A percentile compares a stretch with the other conserved stretches of the same genome.
phyloP scores from a whole-genome alignment of 2,113 vertebrate genomes.

The Planiliza haematocheilus region DNA sequence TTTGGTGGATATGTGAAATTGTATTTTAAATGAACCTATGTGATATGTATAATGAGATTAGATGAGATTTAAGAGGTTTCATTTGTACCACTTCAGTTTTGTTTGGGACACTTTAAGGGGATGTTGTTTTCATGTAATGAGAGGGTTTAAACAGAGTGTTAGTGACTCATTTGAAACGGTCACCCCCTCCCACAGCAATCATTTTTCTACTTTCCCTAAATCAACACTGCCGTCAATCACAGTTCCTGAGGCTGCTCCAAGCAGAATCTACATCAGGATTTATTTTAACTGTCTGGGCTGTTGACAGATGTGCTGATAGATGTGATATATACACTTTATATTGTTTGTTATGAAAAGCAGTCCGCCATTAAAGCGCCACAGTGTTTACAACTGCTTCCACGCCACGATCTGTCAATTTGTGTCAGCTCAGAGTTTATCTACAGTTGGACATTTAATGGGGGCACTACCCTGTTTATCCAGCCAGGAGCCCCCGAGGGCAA shows the following conservation, averaged over 20 bases:
- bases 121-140: neutral
- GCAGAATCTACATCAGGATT: constrained; percentile 8
- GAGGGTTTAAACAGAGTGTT: no score
- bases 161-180: neutral
- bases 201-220: constrained; percentile 19
- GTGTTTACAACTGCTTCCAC: constrained; percentile 35
- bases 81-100: neutral
- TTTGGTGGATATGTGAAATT: no score
- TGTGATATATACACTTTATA: neutral
- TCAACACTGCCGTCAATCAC: constrained; percentile 9
- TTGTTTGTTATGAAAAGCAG: constrained; percentile 34
- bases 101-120: no score
- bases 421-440: constrained; percentile 59
- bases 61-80: neutral
- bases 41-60: no score
- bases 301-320: neutral
- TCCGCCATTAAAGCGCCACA: constrained; percentile 11
- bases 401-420: constrained; percentile 48
- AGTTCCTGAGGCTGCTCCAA: constrained; percentile 1
- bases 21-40: no score
- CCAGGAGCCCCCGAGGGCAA: constrained; percentile 46
- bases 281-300: constrained; percentile 26
- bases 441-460: constrained; percentile 65
- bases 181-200: neutral
- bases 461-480: constrained; percentile 55